Evolutionary conservation across 1,140 invertebrate species (phyloP), one percentile per base, ranked within the genome.

Genomic region (Nasonia longicornis): DNA sequence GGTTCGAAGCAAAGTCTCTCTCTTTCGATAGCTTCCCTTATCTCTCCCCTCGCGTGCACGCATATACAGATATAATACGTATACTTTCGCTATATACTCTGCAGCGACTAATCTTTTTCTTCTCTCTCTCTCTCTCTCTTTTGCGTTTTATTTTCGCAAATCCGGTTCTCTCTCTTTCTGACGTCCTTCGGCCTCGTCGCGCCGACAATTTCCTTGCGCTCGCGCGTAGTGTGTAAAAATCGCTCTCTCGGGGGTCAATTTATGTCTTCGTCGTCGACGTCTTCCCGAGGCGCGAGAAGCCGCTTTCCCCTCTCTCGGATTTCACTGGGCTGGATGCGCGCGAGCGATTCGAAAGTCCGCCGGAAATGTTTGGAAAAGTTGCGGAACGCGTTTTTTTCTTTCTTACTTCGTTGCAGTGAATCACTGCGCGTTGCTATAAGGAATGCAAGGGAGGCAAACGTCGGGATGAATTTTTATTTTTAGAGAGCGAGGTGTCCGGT

Each of bases 81-180:
- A 42, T 76, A 76, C 38, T 22, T 26, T 76, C 35, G 58, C 20
- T 58, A 26, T 26, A 26, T 26, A 16, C 20, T 58, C 52, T 16
- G 52, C 6, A 58, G 52, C 52, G 52, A 58, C 52, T 58, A 58
- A 58, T 58, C 52, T 58, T 58, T 58, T 58, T 58, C 52, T 58
- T n/a, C 58, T 38, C 12, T 76, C 58, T 76, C 58, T 64, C 35
- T 63, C 35, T 48, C 70, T 72, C n/a, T 72, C n/a, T 70, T 1
- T 45, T 31, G 45, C 45, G 45, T 48, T 67, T 45, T 69, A 69
- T 69, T 72, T 79, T 72, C 45, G 29, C 48, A 22, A 64, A 79
- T 79, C 77, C 77, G 70, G 77, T 79, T 79, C 35, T 77, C 22
- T 67, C 75, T 16, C 35, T 70, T 4, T 69, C 42, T 48, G 31